Percentiles rank a stretch among this genome's conserved stretches.
Conservation (phyloP, 2,797 vertebrate species). For the Crypturellus tataupa region DNA sequence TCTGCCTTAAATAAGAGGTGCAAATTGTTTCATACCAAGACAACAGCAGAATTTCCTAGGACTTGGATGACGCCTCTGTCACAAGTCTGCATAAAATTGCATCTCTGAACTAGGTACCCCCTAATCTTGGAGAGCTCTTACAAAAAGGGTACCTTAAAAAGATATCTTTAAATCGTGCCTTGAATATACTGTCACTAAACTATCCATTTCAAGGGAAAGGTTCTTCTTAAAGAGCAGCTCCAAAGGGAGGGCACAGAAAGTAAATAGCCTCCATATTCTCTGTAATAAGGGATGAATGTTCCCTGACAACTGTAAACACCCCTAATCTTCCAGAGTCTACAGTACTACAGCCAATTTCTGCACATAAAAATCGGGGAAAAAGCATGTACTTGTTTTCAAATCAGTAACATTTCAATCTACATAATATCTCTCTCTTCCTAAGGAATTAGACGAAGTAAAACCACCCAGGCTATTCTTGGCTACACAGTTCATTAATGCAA, state of each 20-base stretch:
- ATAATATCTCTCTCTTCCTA: background rate
- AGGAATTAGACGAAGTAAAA: background rate
- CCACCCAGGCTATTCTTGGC: background rate
- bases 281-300: background rate
- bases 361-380: background rate
- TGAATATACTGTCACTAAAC: background rate
- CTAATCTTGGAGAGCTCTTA: background rate
- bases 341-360: background rate
- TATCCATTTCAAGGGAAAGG: background rate
- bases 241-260: background rate
- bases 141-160: background rate
- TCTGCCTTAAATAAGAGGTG: background rate
- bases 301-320: background rate
- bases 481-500: background rate
- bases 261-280: background rate
- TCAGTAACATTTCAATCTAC: background rate
- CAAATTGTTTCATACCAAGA: background rate
- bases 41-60: background rate
- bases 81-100: background rate
- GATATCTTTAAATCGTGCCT: background rate
- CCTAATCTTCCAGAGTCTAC: background rate
- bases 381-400: background rate
- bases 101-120: background rate
- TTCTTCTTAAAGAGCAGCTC: background rate
- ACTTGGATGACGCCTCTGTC: background rate